Conservation (phyloP, 2,113 vertebrate genomes). For the Thermophis baileyi region DNA sequence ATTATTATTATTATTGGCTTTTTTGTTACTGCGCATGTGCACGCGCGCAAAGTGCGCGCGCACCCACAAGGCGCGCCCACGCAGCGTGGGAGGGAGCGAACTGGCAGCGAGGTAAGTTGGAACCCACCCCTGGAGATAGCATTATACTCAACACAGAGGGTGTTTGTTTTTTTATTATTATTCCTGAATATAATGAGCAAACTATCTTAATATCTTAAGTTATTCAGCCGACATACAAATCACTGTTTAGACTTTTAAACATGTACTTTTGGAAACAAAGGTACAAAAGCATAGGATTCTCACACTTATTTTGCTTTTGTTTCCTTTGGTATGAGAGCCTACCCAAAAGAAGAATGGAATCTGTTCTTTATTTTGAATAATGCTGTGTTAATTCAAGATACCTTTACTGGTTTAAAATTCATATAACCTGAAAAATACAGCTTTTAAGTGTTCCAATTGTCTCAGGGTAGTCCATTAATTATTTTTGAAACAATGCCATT, state of each 20-base stretch:
- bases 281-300: not conserved
- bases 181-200: not conserved
- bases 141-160: not conserved
- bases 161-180: not conserved
- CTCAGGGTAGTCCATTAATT: not conserved
- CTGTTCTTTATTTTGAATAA: not conserved
- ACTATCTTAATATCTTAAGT: not conserved
- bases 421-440: not conserved
- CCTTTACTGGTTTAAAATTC: not conserved
- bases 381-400: not conserved
- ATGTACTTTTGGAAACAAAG: not conserved
- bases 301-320: not conserved
- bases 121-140: no score
- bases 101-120: no score
- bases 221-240: not conserved
- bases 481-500: not conserved
- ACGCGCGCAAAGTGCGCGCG: no score
- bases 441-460: not conserved
- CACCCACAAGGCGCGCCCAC: no score
- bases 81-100: no score
- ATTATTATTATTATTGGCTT: no score
- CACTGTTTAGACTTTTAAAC: not conserved
- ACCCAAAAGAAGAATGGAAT: not conserved
- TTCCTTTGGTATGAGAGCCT: not conserved
- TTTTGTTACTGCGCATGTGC: no score